A percentile compares a stretch with the other conserved stretches of the same genome.
Conservation (phyloP, 1,140 invertebrate genomes). For the Tenebrio molitor region DNA sequence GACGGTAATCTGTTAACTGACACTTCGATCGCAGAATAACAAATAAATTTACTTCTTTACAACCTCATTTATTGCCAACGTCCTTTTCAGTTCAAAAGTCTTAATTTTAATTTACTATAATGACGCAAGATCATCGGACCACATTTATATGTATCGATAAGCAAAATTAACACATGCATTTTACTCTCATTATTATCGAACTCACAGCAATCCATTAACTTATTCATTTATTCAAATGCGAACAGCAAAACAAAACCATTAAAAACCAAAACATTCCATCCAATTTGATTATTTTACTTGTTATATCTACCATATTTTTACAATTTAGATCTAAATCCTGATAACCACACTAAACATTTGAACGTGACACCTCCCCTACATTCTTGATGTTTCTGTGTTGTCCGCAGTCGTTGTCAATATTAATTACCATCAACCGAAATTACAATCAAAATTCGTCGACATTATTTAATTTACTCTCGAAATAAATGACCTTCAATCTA, state of each 20-base stretch:
- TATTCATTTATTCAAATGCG: constrained; percentile 40
- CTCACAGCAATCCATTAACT: constrained; percentile 38
- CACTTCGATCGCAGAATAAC: constrained; percentile 36
- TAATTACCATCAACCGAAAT: no score
- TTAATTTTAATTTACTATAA: constrained; percentile 46
- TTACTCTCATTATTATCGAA: constrained; percentile 36
- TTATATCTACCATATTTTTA: background rate
- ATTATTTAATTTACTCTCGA: no score
- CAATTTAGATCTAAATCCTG: background rate
- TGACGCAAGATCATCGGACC: constrained; percentile 40
- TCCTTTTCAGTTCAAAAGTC: constrained; percentile 33
- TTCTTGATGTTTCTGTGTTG: no score
- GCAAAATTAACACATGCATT: constrained; percentile 39
- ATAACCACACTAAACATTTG: background rate
- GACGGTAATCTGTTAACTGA: constrained; percentile 40
- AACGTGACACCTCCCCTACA: no score
- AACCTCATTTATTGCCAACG: constrained; percentile 41
- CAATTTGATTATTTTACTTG: constrained; percentile 23
- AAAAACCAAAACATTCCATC: constrained; percentile 29
- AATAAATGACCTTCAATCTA: no score
- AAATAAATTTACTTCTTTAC: constrained; percentile 44
- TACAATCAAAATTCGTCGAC: no score
- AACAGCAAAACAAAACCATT: constrained; percentile 39
- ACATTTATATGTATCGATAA: constrained; percentile 40
- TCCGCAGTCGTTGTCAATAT: no score